phyloP scores from a whole-genome alignment of 2,888 invertebrate genomes.

The Chloroclysta siterata region DNA sequence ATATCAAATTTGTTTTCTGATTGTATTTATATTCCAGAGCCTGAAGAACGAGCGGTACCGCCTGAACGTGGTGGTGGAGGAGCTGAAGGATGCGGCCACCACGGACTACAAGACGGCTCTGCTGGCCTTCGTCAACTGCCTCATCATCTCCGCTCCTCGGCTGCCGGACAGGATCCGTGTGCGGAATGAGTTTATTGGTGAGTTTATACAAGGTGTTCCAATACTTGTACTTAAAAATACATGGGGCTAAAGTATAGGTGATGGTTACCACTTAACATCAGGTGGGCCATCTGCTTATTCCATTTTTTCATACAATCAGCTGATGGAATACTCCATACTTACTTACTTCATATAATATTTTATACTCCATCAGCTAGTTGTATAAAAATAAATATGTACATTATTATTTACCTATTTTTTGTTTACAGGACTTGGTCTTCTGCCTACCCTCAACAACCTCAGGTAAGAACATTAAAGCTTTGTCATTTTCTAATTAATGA shows the following conservation, averaged over 20 bases:
- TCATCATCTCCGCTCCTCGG: conserved; percentile 95
- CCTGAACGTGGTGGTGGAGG: conserved; percentile 94
- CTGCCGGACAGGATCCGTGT: conserved; percentile 94
- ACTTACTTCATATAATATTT: too few species aligned
- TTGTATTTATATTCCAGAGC: conserved; percentile 82
- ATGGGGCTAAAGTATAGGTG: too few species aligned
- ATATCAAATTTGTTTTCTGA: background rate
- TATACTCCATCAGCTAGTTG: too few species aligned
- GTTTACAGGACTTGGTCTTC: conserved; percentile 92
- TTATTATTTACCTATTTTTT: too few species aligned
- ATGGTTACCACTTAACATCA: too few species aligned
- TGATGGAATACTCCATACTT: too few species aligned
- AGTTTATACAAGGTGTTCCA: conserved; percentile 42
- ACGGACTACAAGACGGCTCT: conserved; percentile 96
- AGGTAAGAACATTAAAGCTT: conserved; percentile 85
- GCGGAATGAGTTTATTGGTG: conserved; percentile 98
- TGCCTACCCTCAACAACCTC: conserved; percentile 93
- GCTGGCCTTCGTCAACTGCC: conserved; percentile 97
- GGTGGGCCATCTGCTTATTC: too few species aligned
- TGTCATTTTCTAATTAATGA: conserved; percentile 15
- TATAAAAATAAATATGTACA: too few species aligned
- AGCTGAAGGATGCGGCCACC: conserved; percentile 91
- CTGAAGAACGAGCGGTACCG: conserved; percentile 95
- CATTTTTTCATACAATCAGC: too few species aligned
- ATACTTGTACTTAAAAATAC: too few species aligned